Base-by-base conservation (phyloP, 2,797 vertebrate species). In the Lates japonicus region DNA sequence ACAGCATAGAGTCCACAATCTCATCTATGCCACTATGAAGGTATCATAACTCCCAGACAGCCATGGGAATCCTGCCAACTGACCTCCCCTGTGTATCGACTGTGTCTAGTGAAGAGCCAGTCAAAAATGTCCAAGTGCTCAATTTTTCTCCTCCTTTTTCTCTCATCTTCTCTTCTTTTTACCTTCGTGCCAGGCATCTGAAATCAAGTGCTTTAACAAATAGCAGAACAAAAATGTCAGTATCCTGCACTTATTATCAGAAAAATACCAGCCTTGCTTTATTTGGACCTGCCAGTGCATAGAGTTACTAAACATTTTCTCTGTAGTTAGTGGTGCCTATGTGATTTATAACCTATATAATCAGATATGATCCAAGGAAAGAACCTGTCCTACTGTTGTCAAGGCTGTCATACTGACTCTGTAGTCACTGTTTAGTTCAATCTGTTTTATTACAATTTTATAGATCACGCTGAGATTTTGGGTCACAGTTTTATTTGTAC, bases 391-490 rank as follows among this genome's bases (percentile, higher is more conserved):
- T 72, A 17, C 48, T 72, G 59, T 80, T 79, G 19, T 66, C 35
- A 42, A 78, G n/a, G 63, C 69, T 78, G 41, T 83, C 67, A 55
- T 31, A 75, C 68, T 35, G 17, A 79, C 55, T 74, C 31, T 80
- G 42, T 68, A 20, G 59, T 74, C 70, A 25, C 55, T 71, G 20
- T 59, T 63, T 59, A 37, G 31, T 70, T 86, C 20, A 55, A 71
- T 81, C 83, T 51, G 19, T 81, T 76, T 81, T 77, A 42, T 80
- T 83, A 84, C 74, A 67, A 58, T 91, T 91, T 89, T 91, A 83
- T 92, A 88, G 69, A 68, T 31, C 11, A 39, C 7, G 14, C 42
- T 62, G 73, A 77, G 44, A 76, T 76, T 88, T 84, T 66, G 25
- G 69, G 62, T 88, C 82, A 74, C 66, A 60, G 16, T 81, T 90